A percentile compares a stretch with the other conserved stretches of the same genome.
Conservation (phyloP, 2,113 vertebrate genomes). For the Dissostichus mawsoni region DNA sequence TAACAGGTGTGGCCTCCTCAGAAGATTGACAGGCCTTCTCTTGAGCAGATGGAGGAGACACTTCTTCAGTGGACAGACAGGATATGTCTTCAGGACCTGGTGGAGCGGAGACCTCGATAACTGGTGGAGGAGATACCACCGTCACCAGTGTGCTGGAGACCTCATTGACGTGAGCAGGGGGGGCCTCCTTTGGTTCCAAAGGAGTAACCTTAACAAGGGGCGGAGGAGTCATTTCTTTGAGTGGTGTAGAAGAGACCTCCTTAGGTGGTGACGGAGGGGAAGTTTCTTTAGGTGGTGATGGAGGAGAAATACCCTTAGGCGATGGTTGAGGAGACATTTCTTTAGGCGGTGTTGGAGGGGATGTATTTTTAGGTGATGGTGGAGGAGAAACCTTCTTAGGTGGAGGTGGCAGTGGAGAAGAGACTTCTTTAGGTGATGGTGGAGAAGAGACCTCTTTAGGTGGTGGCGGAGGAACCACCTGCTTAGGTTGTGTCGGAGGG, state of each 20-base stretch:
- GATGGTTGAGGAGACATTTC: neutral
- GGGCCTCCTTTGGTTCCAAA: neutral
- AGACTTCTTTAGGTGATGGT: no score
- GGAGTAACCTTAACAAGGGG: neutral
- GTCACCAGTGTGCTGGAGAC: neutral
- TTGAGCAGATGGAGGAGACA: slow-evolving; percentile 21
- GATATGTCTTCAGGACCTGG: neutral
- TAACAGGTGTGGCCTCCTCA: slow-evolving; percentile 17
- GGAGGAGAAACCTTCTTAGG: no score
- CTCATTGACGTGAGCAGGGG: neutral
- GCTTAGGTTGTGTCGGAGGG: no score
- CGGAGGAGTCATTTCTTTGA: slow-evolving; percentile 8
- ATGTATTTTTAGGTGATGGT: no score
- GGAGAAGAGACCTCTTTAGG: no score
- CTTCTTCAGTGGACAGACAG: slow-evolving; percentile 13
- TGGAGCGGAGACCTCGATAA: slow-evolving; percentile 3
- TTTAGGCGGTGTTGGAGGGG: no score
- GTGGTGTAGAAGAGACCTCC: neutral
- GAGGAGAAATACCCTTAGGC: slow-evolving; percentile 17
- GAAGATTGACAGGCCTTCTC: slow-evolving; percentile 2
- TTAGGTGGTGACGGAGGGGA: slow-evolving; percentile 10
- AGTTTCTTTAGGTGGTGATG: neutral
- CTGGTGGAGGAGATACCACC: neutral
- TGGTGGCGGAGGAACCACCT: no score
- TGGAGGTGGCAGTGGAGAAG: no score